Conservation (phyloP, 2,888 invertebrate genomes). For the Pyrgus malvae region DNA sequence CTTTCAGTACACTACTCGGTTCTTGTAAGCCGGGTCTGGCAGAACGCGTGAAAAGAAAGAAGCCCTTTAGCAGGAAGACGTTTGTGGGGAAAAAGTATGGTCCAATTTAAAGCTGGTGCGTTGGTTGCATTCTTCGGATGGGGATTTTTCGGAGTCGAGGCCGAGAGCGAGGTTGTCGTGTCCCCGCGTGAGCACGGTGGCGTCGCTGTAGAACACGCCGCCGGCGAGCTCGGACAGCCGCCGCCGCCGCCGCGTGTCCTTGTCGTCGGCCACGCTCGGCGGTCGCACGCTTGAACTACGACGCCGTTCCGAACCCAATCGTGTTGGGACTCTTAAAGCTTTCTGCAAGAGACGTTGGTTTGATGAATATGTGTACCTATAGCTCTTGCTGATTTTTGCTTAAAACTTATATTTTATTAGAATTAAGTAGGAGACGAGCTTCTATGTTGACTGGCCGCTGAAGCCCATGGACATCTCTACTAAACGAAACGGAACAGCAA, state of each 20-base stretch:
- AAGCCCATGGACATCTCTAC: too few relatives aligned
- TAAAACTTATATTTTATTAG: too few relatives aligned
- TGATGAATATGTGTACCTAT: too few relatives aligned
- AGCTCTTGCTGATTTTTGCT: too few relatives aligned
- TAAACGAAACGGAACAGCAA: too few relatives aligned
- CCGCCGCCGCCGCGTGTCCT: constrained; percentile 69
- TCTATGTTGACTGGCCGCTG: too few relatives aligned
- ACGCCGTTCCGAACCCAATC: constrained; percentile 64
- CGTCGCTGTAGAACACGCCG: constrained; percentile 75
- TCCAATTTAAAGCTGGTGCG: constrained; percentile 50
- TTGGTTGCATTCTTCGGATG: constrained; percentile 47
- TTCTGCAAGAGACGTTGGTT: constrained; percentile 47
- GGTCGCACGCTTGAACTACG: constrained; percentile 73
- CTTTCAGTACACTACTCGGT: too few relatives aligned
- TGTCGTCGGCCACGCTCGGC: constrained; percentile 64
- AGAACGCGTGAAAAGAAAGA: too few relatives aligned
- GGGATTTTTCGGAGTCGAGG: constrained; percentile 61
- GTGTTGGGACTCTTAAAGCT: constrained; percentile 58
- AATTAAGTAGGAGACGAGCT: too few relatives aligned
- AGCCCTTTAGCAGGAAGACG: constrained; percentile 33
- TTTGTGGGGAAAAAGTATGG: constrained; percentile 38
- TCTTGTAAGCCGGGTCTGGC: too few relatives aligned
- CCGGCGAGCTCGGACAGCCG: constrained; percentile 74
- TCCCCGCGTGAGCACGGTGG: constrained; percentile 51
- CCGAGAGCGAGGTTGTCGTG: constrained; percentile 67